Percentiles rank a stretch among this genome's conserved stretches.
These are phyloP conservation scores for Cephalopholis sonnerati DNA, from an alignment of 2,113 vertebrate species.

Conservation along the genomic window DNA sequence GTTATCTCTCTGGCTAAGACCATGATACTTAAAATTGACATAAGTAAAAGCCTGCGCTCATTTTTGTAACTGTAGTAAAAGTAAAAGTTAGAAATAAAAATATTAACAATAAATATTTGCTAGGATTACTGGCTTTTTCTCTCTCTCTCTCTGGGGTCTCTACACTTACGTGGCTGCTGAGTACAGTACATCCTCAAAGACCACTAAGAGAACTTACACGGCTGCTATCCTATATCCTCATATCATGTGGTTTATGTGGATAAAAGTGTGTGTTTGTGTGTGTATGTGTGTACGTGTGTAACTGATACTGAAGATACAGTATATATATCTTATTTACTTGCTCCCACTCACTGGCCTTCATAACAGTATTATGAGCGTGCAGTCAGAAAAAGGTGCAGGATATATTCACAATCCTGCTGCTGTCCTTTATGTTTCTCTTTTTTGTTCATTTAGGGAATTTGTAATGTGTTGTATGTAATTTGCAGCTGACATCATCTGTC, in stretches of 20 bases:
- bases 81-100: not conserved
- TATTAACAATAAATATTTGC: not conserved
- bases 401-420: conserved; percentile 7
- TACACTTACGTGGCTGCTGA: not conserved
- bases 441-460: conserved; percentile 19
- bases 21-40: not conserved
- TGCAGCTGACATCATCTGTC: conserved; percentile 14
- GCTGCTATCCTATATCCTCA: not conserved
- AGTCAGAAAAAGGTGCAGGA: not conserved
- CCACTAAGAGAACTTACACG: not conserved
- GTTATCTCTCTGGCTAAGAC: not conserved
- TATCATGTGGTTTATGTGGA: not conserved
- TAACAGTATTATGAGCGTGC: not conserved
- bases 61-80: not conserved
- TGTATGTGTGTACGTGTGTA: not conserved
- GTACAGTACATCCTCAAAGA: conserved; percentile 7
- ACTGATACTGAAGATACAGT: not conserved
- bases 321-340: conserved; percentile 5
- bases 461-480: conserved; percentile 22
- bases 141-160: conserved; percentile 1
- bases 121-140: not conserved
- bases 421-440: not conserved
- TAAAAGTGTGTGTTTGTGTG: not conserved
- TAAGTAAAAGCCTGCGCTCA: not conserved
- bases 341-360: conserved; percentile 9